phyloP scores from a whole-genome alignment of 2,113 vertebrate species.

The Festucalex cinctus region DNA sequence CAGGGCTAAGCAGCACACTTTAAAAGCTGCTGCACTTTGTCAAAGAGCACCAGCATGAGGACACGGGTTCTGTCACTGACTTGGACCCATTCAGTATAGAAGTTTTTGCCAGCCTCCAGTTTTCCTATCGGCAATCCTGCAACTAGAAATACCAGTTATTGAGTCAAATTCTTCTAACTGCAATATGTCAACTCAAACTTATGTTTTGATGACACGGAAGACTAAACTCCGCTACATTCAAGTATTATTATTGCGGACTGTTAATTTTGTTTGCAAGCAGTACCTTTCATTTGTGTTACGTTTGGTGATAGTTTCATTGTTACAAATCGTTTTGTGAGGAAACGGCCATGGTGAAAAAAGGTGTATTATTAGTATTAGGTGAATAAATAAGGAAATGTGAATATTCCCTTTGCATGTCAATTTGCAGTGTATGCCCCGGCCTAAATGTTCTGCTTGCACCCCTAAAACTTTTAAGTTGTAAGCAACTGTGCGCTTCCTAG shows the following conservation, averaged over 20 bases:
- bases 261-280: too few relatives aligned
- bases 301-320: neutral
- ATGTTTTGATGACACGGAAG: neutral
- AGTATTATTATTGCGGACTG: too few relatives aligned
- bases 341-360: too few relatives aligned
- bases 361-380: too few relatives aligned
- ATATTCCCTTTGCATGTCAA: too few relatives aligned
- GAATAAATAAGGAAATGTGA: too few relatives aligned
- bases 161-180: neutral
- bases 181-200: neutral
- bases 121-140: neutral
- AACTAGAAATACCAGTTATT: neutral
- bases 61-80: constrained; percentile 3
- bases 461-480: too few relatives aligned
- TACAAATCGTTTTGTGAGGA: too few relatives aligned
- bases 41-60: constrained; percentile 2
- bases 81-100: neutral
- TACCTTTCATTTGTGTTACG: neutral
- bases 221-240: too few relatives aligned
- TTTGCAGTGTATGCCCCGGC: too few relatives aligned
- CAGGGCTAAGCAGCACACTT: constrained; percentile 23
- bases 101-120: neutral
- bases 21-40: constrained; percentile 16
- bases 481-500: too few relatives aligned
- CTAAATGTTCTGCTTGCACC: too few relatives aligned